Base-by-base conservation (phyloP, 2,113 vertebrate genomes). In the Mobula birostris region DNA sequence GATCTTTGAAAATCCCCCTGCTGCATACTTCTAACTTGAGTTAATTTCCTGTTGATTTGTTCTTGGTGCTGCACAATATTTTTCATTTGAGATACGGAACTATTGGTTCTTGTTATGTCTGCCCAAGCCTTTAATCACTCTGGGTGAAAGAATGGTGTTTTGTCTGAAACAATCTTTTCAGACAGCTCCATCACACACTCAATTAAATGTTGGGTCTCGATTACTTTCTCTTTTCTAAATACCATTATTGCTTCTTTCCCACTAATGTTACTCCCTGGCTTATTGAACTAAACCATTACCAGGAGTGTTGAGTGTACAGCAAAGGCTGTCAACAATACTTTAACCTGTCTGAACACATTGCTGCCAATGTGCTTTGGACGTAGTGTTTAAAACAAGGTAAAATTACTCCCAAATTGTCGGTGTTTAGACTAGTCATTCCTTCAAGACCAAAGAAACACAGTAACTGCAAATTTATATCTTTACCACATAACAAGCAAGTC, bases 271-370 rank as follows among this genome's bases (percentile, higher is more conserved):
- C 58, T 32, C n/a, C 61, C 29, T 5, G 5, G 15, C 4, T 32
- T 68, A 63, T 68, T 90, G n/a, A 90, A 90, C 85, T 15, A 15
- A 61, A 19, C 61, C 1, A 40, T 36, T 90, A 68, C 66, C 61
- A 32, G 85, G 32, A 66, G 63, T 12, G n/a, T n/a, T 36, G 32
- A 66, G 82, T 36, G 63, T 66, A 63, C 61, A 90, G 61, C 6
- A 66, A 68, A 90, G n/a, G 85, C 85, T 90, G 85, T 90, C 85
- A 88, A 32, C 85, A 88, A 32, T 7, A 32, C 58, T 88, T 87
- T 88, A 66, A 88, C 63, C 58, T 90, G 85, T 66, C 66, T 90
- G 85, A 19, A 61, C 61, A 90, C 24, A 29, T 63, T 88, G 58
- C 27, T 29, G 24, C 56, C 83, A n/a, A 29, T 66, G 61, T 66